phyloP scores from a whole-genome alignment of 2,888 invertebrate genomes.

The Harmothoe impar region DNA sequence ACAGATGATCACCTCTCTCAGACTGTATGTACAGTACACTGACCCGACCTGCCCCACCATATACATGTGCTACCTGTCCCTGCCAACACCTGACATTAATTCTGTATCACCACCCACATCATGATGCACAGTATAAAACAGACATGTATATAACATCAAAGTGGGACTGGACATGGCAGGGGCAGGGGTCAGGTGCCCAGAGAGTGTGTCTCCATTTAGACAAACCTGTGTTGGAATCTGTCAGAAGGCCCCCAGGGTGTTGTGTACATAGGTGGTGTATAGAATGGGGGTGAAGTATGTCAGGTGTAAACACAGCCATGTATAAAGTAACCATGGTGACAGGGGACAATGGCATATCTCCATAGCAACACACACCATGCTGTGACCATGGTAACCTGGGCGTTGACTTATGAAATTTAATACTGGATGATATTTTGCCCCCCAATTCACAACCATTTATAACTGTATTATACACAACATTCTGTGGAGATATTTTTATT shows the following conservation, averaged over 20 bases:
- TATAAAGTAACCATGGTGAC: too few species aligned
- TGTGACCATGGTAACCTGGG: too few species aligned
- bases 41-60: not conserved
- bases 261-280: not conserved
- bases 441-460: too few species aligned
- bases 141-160: not conserved
- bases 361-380: too few species aligned
- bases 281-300: not conserved
- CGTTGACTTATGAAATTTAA: too few species aligned
- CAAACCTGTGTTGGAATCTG: not conserved
- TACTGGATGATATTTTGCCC: too few species aligned
- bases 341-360: not conserved
- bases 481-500: too few species aligned
- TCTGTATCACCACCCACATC: not conserved
- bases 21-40: too few species aligned
- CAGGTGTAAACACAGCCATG: too few species aligned
- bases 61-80: not conserved
- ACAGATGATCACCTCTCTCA: too few species aligned
- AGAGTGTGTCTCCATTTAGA: not conserved
- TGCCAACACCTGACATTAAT: constrained; percentile 2
- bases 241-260: not conserved
- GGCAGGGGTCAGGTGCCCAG: not conserved
- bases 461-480: too few species aligned
- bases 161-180: not conserved
- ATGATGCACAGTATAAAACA: not conserved